Conservation (phyloP, 2,113 vertebrate genomes). For the Perognathus longimembris region DNA sequence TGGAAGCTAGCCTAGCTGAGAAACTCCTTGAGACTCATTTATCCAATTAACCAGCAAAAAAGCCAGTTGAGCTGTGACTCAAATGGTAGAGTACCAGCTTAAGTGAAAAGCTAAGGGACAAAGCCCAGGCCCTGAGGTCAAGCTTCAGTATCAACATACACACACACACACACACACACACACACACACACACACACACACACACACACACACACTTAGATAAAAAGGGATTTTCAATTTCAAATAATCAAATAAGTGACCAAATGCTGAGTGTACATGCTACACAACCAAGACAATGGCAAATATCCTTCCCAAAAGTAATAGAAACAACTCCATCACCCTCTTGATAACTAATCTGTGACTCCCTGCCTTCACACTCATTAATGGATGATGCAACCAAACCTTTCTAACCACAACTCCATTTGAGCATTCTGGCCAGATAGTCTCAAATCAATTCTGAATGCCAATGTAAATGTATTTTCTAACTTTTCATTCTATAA, state of each 20-base stretch:
- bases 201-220: background rate
- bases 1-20: too few relatives aligned
- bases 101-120: too few relatives aligned
- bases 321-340: background rate
- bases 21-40: too few relatives aligned
- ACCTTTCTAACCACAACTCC: background rate
- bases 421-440: background rate
- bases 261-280: background rate
- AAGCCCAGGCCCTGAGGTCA: too few relatives aligned
- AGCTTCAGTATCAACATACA: too few relatives aligned
- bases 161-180: too few relatives aligned
- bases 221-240: slow-evolving; percentile 10
- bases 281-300: background rate
- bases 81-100: too few relatives aligned
- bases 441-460: slow-evolving; percentile 25
- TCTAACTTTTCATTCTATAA: background rate
- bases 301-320: slow-evolving; percentile 9
- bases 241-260: background rate
- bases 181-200: too few relatives aligned
- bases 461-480: background rate
- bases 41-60: too few relatives aligned
- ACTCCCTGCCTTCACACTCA: background rate
- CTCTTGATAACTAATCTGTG: background rate
- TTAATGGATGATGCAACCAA: background rate
- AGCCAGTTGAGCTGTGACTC: too few relatives aligned